Percentiles rank a stretch among this genome's conserved stretches.
phyloP scores from a whole-genome alignment of 1,140 invertebrate genomes.

The Bombyx mori region ASM3026992v2 NC_085112.1:2376501-2377000 shows the following conservation, averaged over 20 bases:
- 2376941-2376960: too few species aligned
- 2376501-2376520: not conserved
- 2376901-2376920: too few species aligned
- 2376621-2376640: constrained; percentile 94
- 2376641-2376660: constrained; percentile 95
- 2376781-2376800: constrained; percentile 81
- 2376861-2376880: too few species aligned
- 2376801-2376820: not conserved
- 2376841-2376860: too few species aligned
- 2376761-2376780: constrained; percentile 86
- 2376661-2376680: constrained; percentile 80
- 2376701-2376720: constrained; percentile 77
- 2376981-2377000: too few species aligned
- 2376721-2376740: constrained; percentile 83
- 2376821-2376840: not conserved
- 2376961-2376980: too few species aligned
- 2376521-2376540: constrained; percentile 82
- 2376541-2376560: constrained; percentile 92
- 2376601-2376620: constrained; percentile 82
- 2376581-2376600: constrained; percentile 85
- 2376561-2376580: constrained; percentile 88
- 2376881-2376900: too few species aligned
- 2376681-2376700: constrained; percentile 93
- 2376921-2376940: too few species aligned
- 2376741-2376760: constrained; percentile 96